These are phyloP conservation scores for Lordiphosa stackelbergi DNA, from an alignment of 1,140 invertebrate genomes.

Conservation along the genomic window DNA sequence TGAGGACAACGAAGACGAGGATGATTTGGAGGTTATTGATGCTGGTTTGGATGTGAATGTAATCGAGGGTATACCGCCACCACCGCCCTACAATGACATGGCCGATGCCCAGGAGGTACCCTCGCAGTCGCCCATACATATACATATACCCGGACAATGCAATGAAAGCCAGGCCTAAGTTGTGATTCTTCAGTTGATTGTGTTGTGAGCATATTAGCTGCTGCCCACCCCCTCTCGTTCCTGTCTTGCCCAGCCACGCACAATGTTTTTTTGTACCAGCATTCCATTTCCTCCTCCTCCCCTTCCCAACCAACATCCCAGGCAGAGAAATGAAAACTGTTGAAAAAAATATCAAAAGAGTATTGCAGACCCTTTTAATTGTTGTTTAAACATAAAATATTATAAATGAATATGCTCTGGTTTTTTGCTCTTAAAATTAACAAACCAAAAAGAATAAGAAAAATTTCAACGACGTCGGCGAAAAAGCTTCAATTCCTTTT, in stretches of 20 bases:
- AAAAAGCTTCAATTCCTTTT: slow-evolving; percentile 45
- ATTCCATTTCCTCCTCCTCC: slow-evolving; percentile 11
- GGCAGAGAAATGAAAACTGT: slow-evolving; percentile 36
- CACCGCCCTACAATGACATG: slow-evolving; percentile 63
- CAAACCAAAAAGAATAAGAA: slow-evolving; percentile 10
- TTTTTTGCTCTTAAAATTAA: slow-evolving; percentile 41
- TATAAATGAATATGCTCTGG: slow-evolving; percentile 44
- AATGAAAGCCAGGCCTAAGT: slow-evolving; percentile 72
- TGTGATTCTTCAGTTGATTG: slow-evolving; percentile 50
- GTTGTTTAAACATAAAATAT: slow-evolving; percentile 46
- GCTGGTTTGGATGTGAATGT: slow-evolving; percentile 29
- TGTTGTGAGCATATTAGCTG: slow-evolving; percentile 35
- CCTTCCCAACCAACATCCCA: slow-evolving; percentile 12
- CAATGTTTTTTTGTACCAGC: slow-evolving; percentile 11
- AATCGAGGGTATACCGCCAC: slow-evolving; percentile 43
- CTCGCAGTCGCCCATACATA: slow-evolving; percentile 38
- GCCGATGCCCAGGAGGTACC: slow-evolving; percentile 39
- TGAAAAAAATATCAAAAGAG: slow-evolving; percentile 23
- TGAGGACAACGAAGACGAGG: slow-evolving; percentile 33
- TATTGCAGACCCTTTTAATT: slow-evolving; percentile 59
- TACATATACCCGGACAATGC: slow-evolving; percentile 57
- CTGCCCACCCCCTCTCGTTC: slow-evolving; percentile 4
- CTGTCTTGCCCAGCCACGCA: slow-evolving; percentile 32
- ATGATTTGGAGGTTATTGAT: slow-evolving; percentile 59
- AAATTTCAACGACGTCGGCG: slow-evolving; percentile 19